phyloP scores from a whole-genome alignment of 35 echinoderm and acorn worm species.

The Acanthaster planci region DNA sequence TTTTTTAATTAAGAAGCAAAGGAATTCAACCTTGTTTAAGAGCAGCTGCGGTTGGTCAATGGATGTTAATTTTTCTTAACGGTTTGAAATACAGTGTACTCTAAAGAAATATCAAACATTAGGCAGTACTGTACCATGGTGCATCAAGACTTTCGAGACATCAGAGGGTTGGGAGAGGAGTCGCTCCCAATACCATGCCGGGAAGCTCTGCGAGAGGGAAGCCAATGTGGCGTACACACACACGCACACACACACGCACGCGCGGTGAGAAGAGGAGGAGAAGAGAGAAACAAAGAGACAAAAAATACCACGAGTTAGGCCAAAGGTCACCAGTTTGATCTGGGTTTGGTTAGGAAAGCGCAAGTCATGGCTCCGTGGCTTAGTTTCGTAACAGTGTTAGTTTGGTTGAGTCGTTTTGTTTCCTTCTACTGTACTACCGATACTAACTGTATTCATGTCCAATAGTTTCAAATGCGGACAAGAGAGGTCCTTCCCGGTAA shows the following conservation, averaged over 20 bases:
- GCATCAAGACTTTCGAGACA: conserved; percentile 8
- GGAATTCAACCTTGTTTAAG: too few species aligned
- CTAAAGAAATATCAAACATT: background rate
- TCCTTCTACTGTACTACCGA: too few species aligned
- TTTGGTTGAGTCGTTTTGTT: background rate
- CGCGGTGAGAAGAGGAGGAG: background rate
- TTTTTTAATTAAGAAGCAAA: too few species aligned
- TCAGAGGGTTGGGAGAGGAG: conserved; percentile 6
- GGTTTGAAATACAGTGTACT: background rate
- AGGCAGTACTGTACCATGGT: conserved; percentile 30
- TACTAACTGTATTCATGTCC: too few species aligned
- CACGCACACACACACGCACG: background rate
- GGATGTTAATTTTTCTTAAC: background rate
- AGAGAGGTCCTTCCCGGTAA: too few species aligned
- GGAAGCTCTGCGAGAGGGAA: conserved; percentile 1
- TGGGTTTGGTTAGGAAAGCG: conserved; percentile 13
- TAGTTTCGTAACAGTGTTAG: conserved; percentile 1
- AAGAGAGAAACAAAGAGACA: background rate
- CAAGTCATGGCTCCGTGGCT: background rate
- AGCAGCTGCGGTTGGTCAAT: background rate
- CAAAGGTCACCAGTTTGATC: background rate
- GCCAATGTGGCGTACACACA: background rate
- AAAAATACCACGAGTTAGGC: conserved; percentile 21
- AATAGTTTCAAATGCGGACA: too few species aligned
- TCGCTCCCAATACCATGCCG: conserved; percentile 17